Evolutionary conservation across 2,888 invertebrate genomes (phyloP), one percentile per base, ranked within the genome.

Genomic region (Sesia apiformis): DNA sequence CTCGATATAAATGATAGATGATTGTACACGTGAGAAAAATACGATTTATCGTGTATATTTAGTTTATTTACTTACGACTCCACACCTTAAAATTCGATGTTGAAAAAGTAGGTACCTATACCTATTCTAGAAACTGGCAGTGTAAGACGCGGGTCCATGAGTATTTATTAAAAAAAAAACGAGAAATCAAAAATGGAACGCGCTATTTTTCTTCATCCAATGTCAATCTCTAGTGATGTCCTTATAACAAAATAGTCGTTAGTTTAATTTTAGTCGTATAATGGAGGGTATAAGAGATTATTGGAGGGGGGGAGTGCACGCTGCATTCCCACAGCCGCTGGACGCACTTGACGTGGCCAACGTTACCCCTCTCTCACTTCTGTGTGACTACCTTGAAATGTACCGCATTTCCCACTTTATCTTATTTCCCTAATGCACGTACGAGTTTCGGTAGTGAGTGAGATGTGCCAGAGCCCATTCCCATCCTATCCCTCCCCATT

Each of bases 201-300:
- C 41, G 23, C 5, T 51, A 39, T 42, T 39, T 6, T 5, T 38
- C 4, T 38, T 40, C 5, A 4, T 41, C 49, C 40, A 50, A 8
- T 5, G 5, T 3, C 52, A 39, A 40, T 39, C 57, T 39, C 59
- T 78, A 84, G 70, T 83, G 79, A 60, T 82, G 78, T 56, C 72
- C 67, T 23, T 23, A 23, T 23, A 23, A 23, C n/a, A 23, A 23
- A 23, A 23, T 23, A 23, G 23, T 23, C 23, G 23, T 23, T 23
- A 23, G 2, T 23, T 23, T 23, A 23, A 23, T 23, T 23, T 23
- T 23, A 23, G 23, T 23, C 23, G 23, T 23, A 23, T 23, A 23
- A 23, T 1, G 23, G 23, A 2, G 23, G 23, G 1, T 2, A 23
- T 23, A 23, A 23, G 23, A 2, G 23, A 23, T 23, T 23, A 1